These are phyloP conservation scores for Cephus runcator DNA, from an alignment of 2,888 invertebrate genomes.

Conservation along the genomic window DNA sequence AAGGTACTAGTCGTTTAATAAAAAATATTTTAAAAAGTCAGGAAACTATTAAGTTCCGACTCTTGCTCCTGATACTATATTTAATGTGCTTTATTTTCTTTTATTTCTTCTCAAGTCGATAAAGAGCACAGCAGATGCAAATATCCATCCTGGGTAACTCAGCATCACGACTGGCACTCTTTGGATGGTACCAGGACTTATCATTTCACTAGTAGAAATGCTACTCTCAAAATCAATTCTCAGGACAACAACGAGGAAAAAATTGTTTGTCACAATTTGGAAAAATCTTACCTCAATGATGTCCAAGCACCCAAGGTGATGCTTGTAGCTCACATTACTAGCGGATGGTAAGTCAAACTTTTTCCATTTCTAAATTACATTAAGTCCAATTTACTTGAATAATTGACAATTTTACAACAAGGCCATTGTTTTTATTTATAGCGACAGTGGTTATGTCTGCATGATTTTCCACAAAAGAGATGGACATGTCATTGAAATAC, in stretches of 20 bases:
- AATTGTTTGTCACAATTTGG: constrained; percentile 58
- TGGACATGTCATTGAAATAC: constrained; percentile 78
- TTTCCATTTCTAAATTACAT: not conserved
- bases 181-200: constrained; percentile 79
- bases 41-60: not conserved
- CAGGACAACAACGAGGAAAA: constrained; percentile 64
- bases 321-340: constrained; percentile 80
- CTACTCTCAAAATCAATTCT: constrained; percentile 72
- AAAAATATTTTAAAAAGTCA: too few species aligned
- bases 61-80: not conserved
- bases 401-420: not conserved
- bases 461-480: constrained; percentile 79
- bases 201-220: constrained; percentile 79
- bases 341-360: constrained; percentile 74
- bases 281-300: constrained; percentile 50
- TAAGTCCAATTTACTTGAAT: not conserved
- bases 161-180: constrained; percentile 84
- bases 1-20: constrained; percentile 67
- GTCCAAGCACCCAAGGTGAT: constrained; percentile 69
- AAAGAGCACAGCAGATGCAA: constrained; percentile 81
- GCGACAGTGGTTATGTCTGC: constrained; percentile 84
- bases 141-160: constrained; percentile 82
- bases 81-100: constrained; percentile 11
- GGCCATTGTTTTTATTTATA: constrained; percentile 62
- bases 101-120: constrained; percentile 69